Conservation (phyloP, 2,797 vertebrate species). For the Ceyx erithaca region DNA sequence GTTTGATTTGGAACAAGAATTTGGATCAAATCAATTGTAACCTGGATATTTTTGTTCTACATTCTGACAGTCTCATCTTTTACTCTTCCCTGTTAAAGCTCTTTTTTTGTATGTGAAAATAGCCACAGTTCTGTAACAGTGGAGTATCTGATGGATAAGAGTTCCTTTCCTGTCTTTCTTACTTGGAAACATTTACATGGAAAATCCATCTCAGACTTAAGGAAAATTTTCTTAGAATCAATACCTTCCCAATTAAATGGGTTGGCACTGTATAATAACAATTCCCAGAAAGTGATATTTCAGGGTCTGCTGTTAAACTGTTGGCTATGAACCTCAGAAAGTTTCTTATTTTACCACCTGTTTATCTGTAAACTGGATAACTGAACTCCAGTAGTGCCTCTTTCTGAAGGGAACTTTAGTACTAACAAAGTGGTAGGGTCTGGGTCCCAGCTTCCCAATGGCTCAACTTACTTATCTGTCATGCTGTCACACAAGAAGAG, state of each 20-base stretch:
- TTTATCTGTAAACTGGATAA: neutral
- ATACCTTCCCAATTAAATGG: neutral
- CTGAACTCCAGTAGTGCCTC: neutral
- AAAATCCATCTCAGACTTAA: neutral
- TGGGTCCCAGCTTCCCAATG: neutral
- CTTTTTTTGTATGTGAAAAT: neutral
- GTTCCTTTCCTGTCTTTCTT: neutral
- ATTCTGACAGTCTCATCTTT: neutral
- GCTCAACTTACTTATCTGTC: neutral
- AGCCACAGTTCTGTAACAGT: neutral
- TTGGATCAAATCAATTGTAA: neutral
- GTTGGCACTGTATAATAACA: neutral
- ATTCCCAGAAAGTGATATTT: neutral
- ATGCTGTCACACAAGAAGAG: neutral
- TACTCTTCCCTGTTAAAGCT: neutral
- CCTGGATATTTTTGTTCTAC: neutral
- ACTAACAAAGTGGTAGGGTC: neutral
- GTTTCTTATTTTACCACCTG: neutral
- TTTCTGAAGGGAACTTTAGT: neutral
- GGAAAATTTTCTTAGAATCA: neutral
- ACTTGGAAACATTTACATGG: conserved; percentile 1
- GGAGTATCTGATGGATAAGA: neutral
- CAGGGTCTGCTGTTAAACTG: neutral
- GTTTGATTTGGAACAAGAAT: neutral
- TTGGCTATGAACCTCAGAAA: neutral